Conservation (phyloP, 2,888 invertebrate species). For the Dynastes tityus region DNA sequence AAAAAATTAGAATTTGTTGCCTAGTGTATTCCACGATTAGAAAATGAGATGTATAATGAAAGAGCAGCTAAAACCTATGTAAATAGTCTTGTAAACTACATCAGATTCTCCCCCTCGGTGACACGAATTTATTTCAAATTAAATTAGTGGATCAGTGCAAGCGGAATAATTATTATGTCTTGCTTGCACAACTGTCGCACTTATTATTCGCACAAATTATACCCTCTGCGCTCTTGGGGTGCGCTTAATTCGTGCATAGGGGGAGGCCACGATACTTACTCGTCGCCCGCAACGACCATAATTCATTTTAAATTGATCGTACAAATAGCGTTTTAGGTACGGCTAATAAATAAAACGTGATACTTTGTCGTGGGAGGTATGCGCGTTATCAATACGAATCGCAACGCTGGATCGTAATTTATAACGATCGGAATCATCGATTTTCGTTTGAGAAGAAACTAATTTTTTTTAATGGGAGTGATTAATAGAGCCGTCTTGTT, state of each 20-base stretch:
- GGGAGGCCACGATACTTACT: neutral
- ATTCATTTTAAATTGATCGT: constrained; percentile 25
- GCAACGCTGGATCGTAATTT: neutral
- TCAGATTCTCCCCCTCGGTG: neutral
- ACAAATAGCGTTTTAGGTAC: constrained; percentile 3
- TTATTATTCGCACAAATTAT: constrained; percentile 34
- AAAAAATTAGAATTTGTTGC: too few relatives aligned
- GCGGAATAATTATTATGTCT: constrained; percentile 24
- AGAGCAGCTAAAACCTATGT: too few relatives aligned
- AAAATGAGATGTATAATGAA: too few relatives aligned
- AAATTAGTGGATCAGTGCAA: constrained; percentile 34
- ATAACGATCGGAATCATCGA: neutral
- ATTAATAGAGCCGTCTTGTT: too few relatives aligned
- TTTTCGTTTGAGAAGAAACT: neutral
- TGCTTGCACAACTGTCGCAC: constrained; percentile 38
- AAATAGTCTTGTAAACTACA: too few relatives aligned
- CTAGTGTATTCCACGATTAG: too few relatives aligned
- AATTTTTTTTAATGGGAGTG: too few relatives aligned
- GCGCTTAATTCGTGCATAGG: constrained; percentile 6
- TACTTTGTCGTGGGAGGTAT: constrained; percentile 3
- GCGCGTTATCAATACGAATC: neutral
- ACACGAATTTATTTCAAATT: constrained; percentile 23
- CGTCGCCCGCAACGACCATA: constrained; percentile 4
- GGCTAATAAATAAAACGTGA: constrained; percentile 7
- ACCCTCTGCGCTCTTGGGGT: constrained; percentile 15